Percentiles rank a stretch among this genome's conserved stretches.
phyloP scores from a whole-genome alignment of 2,113 vertebrate genomes.

The Microtus oregoni region DNA sequence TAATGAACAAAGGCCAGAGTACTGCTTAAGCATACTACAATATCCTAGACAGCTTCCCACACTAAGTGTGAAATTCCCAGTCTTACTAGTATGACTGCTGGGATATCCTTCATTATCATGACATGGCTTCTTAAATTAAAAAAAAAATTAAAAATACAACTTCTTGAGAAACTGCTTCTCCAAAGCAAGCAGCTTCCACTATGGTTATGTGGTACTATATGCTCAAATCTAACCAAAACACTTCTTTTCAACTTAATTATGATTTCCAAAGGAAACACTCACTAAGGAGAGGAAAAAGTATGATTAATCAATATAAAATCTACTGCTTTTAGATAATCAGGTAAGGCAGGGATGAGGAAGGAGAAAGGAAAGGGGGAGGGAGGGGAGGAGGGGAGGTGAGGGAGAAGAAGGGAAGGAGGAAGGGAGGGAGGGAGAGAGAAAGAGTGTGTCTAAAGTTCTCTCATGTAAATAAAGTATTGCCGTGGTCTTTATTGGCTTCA shows the following conservation, averaged over 20 bases:
- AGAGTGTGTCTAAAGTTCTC: background rate
- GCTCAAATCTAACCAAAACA: slow-evolving; percentile 51
- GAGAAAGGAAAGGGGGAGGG: background rate
- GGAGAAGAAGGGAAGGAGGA: no score
- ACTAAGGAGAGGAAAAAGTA: slow-evolving; percentile 25
- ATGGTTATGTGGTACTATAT: background rate
- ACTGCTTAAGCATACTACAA: background rate
- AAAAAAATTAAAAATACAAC: background rate
- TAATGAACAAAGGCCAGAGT: background rate
- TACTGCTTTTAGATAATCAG: slow-evolving; percentile 42
- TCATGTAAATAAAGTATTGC: slow-evolving; percentile 58
- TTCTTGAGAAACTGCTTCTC: slow-evolving; percentile 51
- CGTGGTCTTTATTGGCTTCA: slow-evolving; percentile 55
- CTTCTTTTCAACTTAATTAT: slow-evolving; percentile 14
- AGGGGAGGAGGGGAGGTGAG: no score
- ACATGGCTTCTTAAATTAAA: background rate
- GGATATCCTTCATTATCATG: background rate
- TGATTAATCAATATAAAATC: slow-evolving; percentile 49
- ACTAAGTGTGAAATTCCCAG: background rate
- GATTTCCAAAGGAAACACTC: slow-evolving; percentile 59
- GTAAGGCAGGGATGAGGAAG: background rate
- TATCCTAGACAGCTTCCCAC: background rate
- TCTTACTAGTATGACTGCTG: background rate
- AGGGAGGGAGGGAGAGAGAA: background rate
- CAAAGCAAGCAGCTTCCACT: slow-evolving; percentile 28